Base-by-base conservation (phyloP, 2,797 vertebrate genomes). In the Anguilla marmorata region DNA sequence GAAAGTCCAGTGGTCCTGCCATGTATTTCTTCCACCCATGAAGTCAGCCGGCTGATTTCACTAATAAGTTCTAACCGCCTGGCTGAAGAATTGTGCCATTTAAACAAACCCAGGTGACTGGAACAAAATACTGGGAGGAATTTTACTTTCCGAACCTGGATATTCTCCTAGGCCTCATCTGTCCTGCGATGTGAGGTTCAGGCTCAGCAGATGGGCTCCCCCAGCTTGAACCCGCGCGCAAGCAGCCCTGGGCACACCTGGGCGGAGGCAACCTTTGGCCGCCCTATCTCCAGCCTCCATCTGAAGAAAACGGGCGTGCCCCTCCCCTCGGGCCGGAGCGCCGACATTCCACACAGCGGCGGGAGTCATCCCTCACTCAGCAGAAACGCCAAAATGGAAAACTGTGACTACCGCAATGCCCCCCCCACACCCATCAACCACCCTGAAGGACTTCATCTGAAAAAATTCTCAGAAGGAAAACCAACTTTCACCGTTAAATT, bases 301-400 rank as follows among this genome's bases (percentile, higher is more conserved):
- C 72, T 45, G 37, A 9, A 76, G 48, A 76, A 82, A 3, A 27
- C 63, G 33, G 87, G 48, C 45, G 30, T 30, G 30, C n/a, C 45
- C 33, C 30, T 37, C 27, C 50, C 19, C 52, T 86, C 11, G 7
- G 50, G 74, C 84, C 69, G 82, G 74, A 88, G 86, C 86, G 88
- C 86, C 88, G 87, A 84, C 89, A 93, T 92, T 91, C 92, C 89
- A 90, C 19, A 90, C 86, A 80, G 87, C 85, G 87, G 83, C 86
- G 45, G 83, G 88, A 72, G 91, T 90, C 50, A 86, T 84, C 89
- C 88, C 83, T 90, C 76, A 86, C 88, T 92, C 90, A 90, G 88
- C 87, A 89, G 89, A 76, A 89, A 86, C 87, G 74, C 85, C 50
- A 37, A 50, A 66, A 84, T 24, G 88, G 80, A 86, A 88, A 91